Evolutionary conservation across 2,113 vertebrate genomes (phyloP), one percentile per base, ranked within the genome.

Genomic region (Eublepharis macularius): DNA sequence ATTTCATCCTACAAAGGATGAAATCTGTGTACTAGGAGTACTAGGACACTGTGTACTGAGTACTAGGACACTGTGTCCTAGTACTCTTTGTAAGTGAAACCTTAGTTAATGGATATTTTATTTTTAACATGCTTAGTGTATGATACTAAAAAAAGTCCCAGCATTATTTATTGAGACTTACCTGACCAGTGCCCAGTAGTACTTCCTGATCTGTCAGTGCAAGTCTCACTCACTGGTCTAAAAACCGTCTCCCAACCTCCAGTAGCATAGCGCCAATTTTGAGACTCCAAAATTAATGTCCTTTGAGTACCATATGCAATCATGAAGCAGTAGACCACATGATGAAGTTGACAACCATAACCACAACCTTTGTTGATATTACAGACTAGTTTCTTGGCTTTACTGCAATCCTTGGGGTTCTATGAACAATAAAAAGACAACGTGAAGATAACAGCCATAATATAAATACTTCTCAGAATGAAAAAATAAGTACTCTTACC

Each of bases 341-440:
- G 99, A 94, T 99, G 99, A 54, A 99, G 98, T 85, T 99, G 99
- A 95, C 99, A 99, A 88, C 99, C 99, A 19, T 99, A 99, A 87
- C 99, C 99, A 89, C 99, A 99, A 93, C 99, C 99, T 93, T 99
- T 99, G 95, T 99, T 99, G 93, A 99, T 99, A 95, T 99, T 99
- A 76, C 99, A 99, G 83, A 99, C 98, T 19, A 99, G 96, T 91
- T 99, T 99, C 89, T 97, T 97, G 0, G 99, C 99, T 95, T 98
- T 98, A 94, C 97, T 98, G 96, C 99, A 99, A 84, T 99, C 99
- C 91, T 97, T 96, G 13, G 99, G 99, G 93, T 99, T 99, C 99
- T 99, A 88, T 51, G 73, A 92, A 69, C 21, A 68, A 13, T 87
- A 86, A 90, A 86, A 82, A 72, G 83, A 89, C 73, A 80, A n/a